A percentile compares a stretch with the other conserved stretches of the same genome.
Conservation (phyloP, 2,113 vertebrate species). For the Pithys albifrons region DNA sequence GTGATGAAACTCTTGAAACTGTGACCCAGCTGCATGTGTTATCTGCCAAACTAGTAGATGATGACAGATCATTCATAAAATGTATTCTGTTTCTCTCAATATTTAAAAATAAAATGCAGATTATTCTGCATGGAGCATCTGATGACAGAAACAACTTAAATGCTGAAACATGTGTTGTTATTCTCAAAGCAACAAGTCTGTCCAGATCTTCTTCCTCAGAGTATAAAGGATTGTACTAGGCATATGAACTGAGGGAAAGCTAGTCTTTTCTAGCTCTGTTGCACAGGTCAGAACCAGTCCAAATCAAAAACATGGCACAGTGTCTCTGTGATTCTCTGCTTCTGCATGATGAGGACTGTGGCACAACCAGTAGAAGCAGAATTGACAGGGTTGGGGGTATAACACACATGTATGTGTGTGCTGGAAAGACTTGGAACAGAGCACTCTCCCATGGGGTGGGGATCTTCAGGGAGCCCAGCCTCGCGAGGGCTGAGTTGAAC, state of each 20-base stretch:
- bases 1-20: not conserved
- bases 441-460: fast-evolving
- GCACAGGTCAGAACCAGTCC: not conserved
- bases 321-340: not conserved
- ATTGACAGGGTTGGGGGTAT: not conserved
- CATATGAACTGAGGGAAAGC: not conserved
- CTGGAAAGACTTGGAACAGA: not conserved
- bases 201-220: not conserved
- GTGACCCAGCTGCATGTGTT: not conserved
- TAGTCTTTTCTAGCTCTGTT: not conserved
- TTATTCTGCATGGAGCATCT: not conserved
- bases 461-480: not conserved
- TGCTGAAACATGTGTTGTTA: not conserved
- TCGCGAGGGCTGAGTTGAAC: not conserved
- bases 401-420: not conserved
- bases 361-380: not conserved
- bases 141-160: not conserved
- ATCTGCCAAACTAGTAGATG: not conserved
- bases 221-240: not conserved
- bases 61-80: not conserved
- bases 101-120: not conserved
- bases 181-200: not conserved
- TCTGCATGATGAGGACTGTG: not conserved
- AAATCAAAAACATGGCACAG: not conserved
- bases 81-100: not conserved